These are phyloP conservation scores for Proteles cristata DNA, from an alignment of 2,113 vertebrate genomes.

Conservation along the genomic window DNA sequence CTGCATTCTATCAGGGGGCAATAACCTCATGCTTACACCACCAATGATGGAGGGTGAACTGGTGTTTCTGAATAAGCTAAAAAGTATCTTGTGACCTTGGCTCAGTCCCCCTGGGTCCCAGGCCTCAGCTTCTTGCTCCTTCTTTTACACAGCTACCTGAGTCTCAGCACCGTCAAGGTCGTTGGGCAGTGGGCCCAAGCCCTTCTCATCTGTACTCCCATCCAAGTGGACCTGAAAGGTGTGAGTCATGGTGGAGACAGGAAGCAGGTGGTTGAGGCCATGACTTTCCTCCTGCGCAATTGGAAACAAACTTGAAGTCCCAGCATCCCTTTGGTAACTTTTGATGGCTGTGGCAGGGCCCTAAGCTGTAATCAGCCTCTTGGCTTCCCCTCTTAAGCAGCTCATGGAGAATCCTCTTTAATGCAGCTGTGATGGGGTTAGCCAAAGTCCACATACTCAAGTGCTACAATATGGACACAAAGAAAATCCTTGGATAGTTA, in stretches of 20 bases:
- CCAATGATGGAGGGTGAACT: not conserved
- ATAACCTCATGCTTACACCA: not conserved
- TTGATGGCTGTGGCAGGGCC: constrained; percentile 66
- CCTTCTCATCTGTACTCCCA: constrained; percentile 49
- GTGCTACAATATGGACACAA: constrained; percentile 69
- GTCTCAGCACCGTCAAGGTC: constrained; percentile 6
- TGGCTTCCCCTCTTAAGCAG: constrained; percentile 71
- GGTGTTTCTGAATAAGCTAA: constrained; percentile 38
- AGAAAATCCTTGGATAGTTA: constrained; percentile 69
- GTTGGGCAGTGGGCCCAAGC: constrained; percentile 43
- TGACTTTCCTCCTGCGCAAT: constrained; percentile 56
- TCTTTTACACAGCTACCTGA: constrained; percentile 27
- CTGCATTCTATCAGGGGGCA: not conserved
- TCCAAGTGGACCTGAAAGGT: constrained; percentile 71
- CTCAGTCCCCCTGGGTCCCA: not conserved
- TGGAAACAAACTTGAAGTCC: constrained; percentile 75
- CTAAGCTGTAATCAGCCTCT: constrained; percentile 74
- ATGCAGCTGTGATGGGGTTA: constrained; percentile 79
- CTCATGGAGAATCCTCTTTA: constrained; percentile 75
- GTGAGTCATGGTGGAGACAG: constrained; percentile 73
- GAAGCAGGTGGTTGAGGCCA: constrained; percentile 75
- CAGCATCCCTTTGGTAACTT: constrained; percentile 74
- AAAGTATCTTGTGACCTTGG: not conserved
- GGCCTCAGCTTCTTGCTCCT: not conserved
- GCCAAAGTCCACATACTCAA: constrained; percentile 77